phyloP scores from a whole-genome alignment of 53 echinoderm and acorn worm species.

The Temnopleurus reevesii region DNA sequence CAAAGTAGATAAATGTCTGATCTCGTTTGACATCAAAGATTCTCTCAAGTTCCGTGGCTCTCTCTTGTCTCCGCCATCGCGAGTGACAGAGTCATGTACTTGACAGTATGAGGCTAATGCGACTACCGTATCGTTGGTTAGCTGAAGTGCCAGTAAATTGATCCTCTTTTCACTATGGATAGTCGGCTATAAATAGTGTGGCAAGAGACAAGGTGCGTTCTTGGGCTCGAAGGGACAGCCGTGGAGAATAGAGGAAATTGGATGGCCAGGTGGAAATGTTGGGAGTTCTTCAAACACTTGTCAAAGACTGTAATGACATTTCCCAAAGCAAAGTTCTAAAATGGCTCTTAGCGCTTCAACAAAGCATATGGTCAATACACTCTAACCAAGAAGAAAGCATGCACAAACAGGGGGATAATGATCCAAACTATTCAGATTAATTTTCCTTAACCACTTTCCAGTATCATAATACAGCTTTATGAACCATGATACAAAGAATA shows the following conservation, averaged over 20 bases:
- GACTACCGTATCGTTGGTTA: slow-evolving; percentile 21
- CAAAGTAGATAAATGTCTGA: slow-evolving; percentile 43
- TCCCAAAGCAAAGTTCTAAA: not conserved
- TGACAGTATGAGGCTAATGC: slow-evolving; percentile 36
- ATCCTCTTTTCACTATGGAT: slow-evolving; percentile 24
- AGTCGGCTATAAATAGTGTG: slow-evolving; percentile 22
- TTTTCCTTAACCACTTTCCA: no score
- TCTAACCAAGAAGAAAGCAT: not conserved
- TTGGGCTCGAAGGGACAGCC: slow-evolving; percentile 9
- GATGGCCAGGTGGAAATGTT: slow-evolving; percentile 3
- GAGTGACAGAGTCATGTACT: slow-evolving; percentile 2
- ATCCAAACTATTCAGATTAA: no score
- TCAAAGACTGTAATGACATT: not conserved
- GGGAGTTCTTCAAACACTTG: not conserved
- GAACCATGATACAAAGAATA: no score
- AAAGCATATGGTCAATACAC: no score
- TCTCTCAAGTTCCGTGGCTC: not conserved
- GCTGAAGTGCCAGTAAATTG: slow-evolving; percentile 32
- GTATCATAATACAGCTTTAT: no score
- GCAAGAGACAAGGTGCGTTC: slow-evolving; percentile 17
- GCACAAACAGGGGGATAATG: not conserved
- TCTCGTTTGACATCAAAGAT: slow-evolving; percentile 34
- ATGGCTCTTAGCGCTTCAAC: not conserved
- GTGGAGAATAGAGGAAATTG: slow-evolving; percentile 18
- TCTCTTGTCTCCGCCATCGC: not conserved